Conservation (phyloP, 2,888 invertebrate species). For the Drosophila mettleri region DNA sequence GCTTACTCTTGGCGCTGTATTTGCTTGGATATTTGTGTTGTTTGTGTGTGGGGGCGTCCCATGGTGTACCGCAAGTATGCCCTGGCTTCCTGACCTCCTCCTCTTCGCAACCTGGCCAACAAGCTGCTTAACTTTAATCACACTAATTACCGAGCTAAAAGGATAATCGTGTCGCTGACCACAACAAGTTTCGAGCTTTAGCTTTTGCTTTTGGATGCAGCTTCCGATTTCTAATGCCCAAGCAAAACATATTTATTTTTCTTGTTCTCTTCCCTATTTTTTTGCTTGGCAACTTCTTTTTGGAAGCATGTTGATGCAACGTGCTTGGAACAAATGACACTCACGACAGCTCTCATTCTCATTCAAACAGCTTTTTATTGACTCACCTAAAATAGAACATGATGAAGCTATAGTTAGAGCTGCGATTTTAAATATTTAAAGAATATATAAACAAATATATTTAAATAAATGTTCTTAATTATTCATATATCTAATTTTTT, state of each 20-base stretch:
- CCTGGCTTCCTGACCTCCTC: background rate
- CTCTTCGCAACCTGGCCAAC: slow-evolving; percentile 6
- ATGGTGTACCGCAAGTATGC: slow-evolving; percentile 14
- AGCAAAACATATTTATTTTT: slow-evolving; percentile 1
- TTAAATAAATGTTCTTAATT: too few species aligned
- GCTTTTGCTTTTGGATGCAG: background rate
- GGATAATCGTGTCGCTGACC: slow-evolving; percentile 81
- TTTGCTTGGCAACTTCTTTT: slow-evolving; percentile 15
- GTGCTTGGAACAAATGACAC: background rate
- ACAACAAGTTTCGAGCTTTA: slow-evolving; percentile 48
- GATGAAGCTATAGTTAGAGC: background rate
- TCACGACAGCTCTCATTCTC: background rate
- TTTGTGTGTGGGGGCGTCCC: slow-evolving; percentile 32
- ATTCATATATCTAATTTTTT: too few species aligned
- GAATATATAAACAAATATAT: background rate
- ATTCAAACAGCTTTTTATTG: background rate
- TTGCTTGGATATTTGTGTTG: slow-evolving; percentile 16
- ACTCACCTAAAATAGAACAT: background rate
- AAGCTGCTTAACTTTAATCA: slow-evolving; percentile 68
- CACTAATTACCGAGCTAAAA: slow-evolving; percentile 81
- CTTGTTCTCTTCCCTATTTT: background rate
- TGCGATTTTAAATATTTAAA: background rate
- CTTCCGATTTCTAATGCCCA: slow-evolving; percentile 31
- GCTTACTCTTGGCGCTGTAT: slow-evolving; percentile 1
- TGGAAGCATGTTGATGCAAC: slow-evolving; percentile 8